phyloP scores from a whole-genome alignment of 2,888 invertebrate genomes.

The Argyresthia goedartella region DNA sequence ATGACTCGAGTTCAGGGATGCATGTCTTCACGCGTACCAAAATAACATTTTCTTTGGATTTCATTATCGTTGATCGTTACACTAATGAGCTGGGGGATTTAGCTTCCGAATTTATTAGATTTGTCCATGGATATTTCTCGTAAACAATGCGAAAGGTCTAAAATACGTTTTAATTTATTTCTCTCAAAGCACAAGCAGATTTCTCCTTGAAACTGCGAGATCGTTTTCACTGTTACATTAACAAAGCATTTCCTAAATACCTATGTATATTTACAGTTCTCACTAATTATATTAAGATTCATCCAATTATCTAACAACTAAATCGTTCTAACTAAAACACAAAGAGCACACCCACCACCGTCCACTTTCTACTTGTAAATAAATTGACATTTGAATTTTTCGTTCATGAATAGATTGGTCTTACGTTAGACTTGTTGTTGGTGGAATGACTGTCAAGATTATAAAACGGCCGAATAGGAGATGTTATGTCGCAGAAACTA shows the following conservation, averaged over 20 bases:
- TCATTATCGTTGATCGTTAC: background rate
- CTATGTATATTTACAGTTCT: background rate
- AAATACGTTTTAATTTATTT: background rate
- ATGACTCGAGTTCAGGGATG: background rate
- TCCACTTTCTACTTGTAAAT: slow-evolving; percentile 52
- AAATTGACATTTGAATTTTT: slow-evolving; percentile 25
- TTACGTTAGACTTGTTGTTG: too few relatives aligned
- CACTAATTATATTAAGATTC: background rate
- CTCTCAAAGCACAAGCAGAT: background rate
- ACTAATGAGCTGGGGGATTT: background rate
- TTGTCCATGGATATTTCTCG: background rate
- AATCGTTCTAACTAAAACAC: slow-evolving; percentile 30
- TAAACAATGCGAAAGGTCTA: background rate
- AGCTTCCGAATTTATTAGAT: background rate
- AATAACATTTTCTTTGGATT: background rate
- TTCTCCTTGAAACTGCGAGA: background rate
- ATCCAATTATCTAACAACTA: slow-evolving; percentile 19
- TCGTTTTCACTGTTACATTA: background rate
- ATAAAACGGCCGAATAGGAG: too few relatives aligned
- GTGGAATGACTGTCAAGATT: too few relatives aligned
- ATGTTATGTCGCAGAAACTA: too few relatives aligned
- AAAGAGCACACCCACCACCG: slow-evolving; percentile 59
- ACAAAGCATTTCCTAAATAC: background rate
- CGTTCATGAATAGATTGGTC: background rate
- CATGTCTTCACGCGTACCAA: background rate